A percentile compares a stretch with the other conserved stretches of the same genome.
phyloP scores from a whole-genome alignment of 2,797 vertebrate species.

The Hippocampus kuda region DNA sequence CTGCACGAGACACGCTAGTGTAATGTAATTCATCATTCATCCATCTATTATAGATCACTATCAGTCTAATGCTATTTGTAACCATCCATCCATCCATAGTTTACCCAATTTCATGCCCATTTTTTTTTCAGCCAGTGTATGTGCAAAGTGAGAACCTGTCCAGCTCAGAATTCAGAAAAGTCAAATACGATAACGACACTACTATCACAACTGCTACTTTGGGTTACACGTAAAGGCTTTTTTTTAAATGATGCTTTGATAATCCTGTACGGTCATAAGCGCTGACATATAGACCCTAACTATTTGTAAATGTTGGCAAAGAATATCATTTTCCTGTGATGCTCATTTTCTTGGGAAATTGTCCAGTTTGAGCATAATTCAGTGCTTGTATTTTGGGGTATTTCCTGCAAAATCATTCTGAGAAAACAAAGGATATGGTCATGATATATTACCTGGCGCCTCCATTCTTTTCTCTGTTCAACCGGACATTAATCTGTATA shows the following conservation, averaged over 20 bases:
- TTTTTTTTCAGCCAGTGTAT: no score
- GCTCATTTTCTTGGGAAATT: background rate
- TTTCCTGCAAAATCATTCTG: background rate
- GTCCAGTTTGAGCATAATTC: constrained; percentile 2
- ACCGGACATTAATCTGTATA: background rate
- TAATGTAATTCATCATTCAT: no score
- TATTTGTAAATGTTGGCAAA: background rate
- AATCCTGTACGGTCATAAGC: background rate
- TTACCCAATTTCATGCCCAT: no score
- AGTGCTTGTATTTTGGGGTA: background rate
- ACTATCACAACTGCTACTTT: no score
- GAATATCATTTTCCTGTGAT: background rate
- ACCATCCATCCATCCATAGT: no score
- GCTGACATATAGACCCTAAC: background rate
- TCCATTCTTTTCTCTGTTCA: background rate
- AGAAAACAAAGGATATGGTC: background rate
- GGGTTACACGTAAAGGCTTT: background rate
- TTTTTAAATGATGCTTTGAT: background rate
- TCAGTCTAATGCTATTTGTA: no score
- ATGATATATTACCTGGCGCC: background rate
- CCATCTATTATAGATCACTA: no score
- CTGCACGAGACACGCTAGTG: no score
- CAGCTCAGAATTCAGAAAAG: no score
- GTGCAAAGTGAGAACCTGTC: no score
- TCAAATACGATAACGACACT: no score